Conservation (phyloP, 2,888 invertebrate genomes). For the Epinotia brunnichana region DNA sequence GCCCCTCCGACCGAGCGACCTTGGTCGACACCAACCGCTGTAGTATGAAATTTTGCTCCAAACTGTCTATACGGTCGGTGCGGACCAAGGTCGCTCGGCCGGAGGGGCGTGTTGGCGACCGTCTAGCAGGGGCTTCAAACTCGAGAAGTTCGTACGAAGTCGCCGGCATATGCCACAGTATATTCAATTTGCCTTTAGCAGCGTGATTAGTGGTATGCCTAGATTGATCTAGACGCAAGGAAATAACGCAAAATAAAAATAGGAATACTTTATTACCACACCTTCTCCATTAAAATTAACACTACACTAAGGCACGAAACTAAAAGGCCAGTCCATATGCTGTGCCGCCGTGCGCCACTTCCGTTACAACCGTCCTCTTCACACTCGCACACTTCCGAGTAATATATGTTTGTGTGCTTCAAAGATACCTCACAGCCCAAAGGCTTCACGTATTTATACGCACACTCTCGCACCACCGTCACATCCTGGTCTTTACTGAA, state of each 20-base stretch:
- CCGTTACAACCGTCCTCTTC: slow-evolving; percentile 68
- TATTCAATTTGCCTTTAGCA: too few species aligned
- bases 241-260: not conserved
- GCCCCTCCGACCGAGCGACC: too few species aligned
- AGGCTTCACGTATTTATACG: slow-evolving; percentile 62
- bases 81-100: too few species aligned
- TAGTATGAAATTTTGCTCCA: too few species aligned
- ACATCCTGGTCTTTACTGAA: slow-evolving; percentile 65
- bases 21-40: too few species aligned
- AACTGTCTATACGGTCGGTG: too few species aligned
- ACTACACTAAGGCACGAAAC: slow-evolving; percentile 9
- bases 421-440: slow-evolving; percentile 60
- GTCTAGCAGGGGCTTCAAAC: too few species aligned
- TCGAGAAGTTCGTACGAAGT: too few species aligned
- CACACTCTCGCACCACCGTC: slow-evolving; percentile 69
- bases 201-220: too few species aligned
- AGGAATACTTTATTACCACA: slow-evolving; percentile 12
- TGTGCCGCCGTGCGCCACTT: slow-evolving; percentile 4
- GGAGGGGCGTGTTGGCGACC: too few species aligned
- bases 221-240: not conserved
- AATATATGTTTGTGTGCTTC: slow-evolving; percentile 67
- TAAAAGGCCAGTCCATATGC: not conserved
- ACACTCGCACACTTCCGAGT: slow-evolving; percentile 72
- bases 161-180: too few species aligned
- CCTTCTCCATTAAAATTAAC: not conserved